Base-by-base conservation (phyloP, 2,113 vertebrate genomes). In the Anas platyrhynchos region DNA sequence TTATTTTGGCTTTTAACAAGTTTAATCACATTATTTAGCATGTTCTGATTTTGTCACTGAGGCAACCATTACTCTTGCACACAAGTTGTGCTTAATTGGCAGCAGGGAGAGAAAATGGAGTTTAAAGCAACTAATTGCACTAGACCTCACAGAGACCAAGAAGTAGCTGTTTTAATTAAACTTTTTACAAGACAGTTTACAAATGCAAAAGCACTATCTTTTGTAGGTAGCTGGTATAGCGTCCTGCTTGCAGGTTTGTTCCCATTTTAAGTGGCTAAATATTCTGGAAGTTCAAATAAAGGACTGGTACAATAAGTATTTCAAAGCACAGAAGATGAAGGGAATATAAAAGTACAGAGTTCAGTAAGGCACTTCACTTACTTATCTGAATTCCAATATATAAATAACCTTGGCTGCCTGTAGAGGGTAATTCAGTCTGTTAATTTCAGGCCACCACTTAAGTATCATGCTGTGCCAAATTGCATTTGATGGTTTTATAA, bases 1-100 rank as follows among this genome's bases (percentile, higher is more conserved):
- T 98, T 98, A 98, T 98, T 98, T 98, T 98, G 96, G 97, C 98
- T 98, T 98, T 98, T 98, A 98, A 98, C 98, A 98, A 97, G 96
- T 98, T 97, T 98, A 98, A 98, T 98, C 97, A 98, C 97, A 96
- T 98, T 98, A 98, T 98, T 98, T 98, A 98, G 76, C 97, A 58
- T 97, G 97, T 96, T 98, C 92, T 95, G 91, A 83, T 97, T 98
- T 97, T 97, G 96, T 95, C 96, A 92, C 95, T 93, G 92, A 93
- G 92, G 96, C 95, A 97, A 95, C 66, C 93, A 89, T 94, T 96
- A 88, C 58, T 93, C 95, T 95, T 86, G 65, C 61, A 78, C 88
- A 46, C 54, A 75, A 58, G 65, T 61, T 94, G 86, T 59, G 31
- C 82, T 95, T 98, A 96, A 91, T 78, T 86, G 87, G 92, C 72